Evolutionary conservation across 2,797 vertebrate genomes (phyloP).

Genomic region (Hyperoplus immaculatus): DNA sequence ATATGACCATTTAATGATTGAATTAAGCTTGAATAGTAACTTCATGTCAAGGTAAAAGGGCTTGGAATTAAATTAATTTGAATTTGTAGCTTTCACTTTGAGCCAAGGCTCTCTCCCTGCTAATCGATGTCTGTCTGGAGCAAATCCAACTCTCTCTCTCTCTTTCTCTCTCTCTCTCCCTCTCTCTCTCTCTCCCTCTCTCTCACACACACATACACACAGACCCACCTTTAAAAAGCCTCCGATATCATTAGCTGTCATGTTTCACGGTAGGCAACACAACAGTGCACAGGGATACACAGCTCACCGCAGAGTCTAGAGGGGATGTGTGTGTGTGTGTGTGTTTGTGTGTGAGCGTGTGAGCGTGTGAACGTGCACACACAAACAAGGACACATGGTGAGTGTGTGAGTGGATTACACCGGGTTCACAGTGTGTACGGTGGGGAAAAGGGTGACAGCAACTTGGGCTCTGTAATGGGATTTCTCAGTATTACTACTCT

Average conservation of each 20-base stretch:
- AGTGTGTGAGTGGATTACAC: conserved; percentile 86
- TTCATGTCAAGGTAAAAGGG: conserved; percentile 27
- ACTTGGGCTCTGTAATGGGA: conserved; percentile 84
- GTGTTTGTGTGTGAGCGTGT: conserved; percentile 24
- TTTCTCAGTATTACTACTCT: conserved; percentile 79
- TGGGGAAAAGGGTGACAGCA: conserved; percentile 74
- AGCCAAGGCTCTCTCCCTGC: conserved; percentile 48
- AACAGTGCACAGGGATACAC: conserved; percentile 75
- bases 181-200: conserved; percentile 16
- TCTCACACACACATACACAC: conserved; percentile 24
- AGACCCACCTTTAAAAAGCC: conserved; percentile 73
- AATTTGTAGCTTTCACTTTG: conserved; percentile 58
- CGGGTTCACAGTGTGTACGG: conserved; percentile 80
- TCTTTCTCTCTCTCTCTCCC: not conserved
- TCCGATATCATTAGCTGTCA: conserved; percentile 87
- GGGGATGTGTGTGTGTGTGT: conserved; percentile 64
- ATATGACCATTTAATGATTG: not conserved
- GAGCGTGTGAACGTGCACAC: conserved; percentile 24
- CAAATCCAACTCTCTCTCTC: conserved; percentile 57
- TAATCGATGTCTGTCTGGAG: conserved; percentile 77
- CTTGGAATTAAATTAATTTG: conserved; percentile 40
- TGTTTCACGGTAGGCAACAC: conserved; percentile 84
- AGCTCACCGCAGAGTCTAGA: conserved; percentile 73
- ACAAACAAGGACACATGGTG: conserved; percentile 74
- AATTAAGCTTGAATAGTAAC: conserved; percentile 13